Evolutionary conservation across 2,797 vertebrate species (phyloP).

Genomic region (Pyrocephalus nanus): DNA sequence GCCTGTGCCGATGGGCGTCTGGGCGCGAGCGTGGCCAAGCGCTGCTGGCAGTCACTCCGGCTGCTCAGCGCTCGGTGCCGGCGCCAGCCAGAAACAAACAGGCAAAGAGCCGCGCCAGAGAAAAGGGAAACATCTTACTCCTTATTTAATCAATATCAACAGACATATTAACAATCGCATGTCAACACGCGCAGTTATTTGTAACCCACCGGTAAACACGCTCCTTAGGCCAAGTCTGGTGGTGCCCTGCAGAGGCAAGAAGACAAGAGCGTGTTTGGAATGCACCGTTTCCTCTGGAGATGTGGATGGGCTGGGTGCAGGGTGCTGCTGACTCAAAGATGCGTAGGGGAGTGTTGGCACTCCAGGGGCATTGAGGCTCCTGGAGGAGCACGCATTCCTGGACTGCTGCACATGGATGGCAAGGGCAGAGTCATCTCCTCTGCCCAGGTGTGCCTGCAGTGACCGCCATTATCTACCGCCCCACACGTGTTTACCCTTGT

Average conservation of each 20-base stretch:
- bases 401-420: background rate
- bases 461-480: background rate
- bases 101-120: slow-evolving; percentile 62
- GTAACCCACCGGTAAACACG: slow-evolving; percentile 23
- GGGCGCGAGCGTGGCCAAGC: slow-evolving; percentile 64
- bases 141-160: slow-evolving; percentile 72
- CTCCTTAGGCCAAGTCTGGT: background rate
- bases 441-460: background rate
- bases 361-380: accelerated
- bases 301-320: accelerated
- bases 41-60: slow-evolving; percentile 66
- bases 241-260: background rate
- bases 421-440: background rate
- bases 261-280: background rate
- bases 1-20: background rate
- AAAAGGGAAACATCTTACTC: slow-evolving; percentile 67
- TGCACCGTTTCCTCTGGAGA: accelerated
- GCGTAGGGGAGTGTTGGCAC: background rate
- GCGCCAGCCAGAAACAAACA: slow-evolving; percentile 66
- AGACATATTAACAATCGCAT: slow-evolving; percentile 29
- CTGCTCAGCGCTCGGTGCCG: slow-evolving; percentile 47
- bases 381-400: accelerated
- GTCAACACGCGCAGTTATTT: slow-evolving; percentile 33
- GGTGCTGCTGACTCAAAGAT: background rate
- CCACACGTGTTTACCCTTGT: accelerated